Base-by-base conservation (phyloP, 2,113 vertebrate genomes). In the Seriola aureovittata region DNA sequence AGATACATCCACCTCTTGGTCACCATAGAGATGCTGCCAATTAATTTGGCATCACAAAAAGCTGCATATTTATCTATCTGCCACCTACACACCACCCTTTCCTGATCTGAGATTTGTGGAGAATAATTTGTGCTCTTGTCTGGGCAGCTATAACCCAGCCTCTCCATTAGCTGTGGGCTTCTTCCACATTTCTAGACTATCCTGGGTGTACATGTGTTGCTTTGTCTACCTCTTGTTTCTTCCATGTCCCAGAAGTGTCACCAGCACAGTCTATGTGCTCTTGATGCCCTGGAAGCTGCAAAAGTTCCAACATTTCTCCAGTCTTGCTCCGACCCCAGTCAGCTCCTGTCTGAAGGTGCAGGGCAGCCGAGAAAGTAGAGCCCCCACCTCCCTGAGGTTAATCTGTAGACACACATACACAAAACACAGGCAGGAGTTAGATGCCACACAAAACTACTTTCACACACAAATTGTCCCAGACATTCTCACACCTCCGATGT, bases 291-390 rank as follows among this genome's bases (percentile, higher is more conserved):
- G 95, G 68, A 99, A 97, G 89, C 96, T 96, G 82, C 96, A 97
- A 64, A 97, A 97, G 88, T 96, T 97, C 97, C 97, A 97, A 69
- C 96, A 96, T 85, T 98, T 97, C 88, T 98, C 97, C 71, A 97
- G 91, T 92, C 96, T 97, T 85, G 96, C 96, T 81, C 96, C 96
- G 2, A 98, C 96, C 0, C 97, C 96, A 0, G 95, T 97, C 87
- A 97, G 94, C 94, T 97, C 97, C 91, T 97, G 96, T 85, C 93
- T 95, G 94, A 98, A 97, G 0, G 96, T 97, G 89, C 96, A 96
- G 72, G 96, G 96, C 57, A 98, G 96, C 1, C 96, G 91, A 0
- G 93, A 92, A 90, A 98, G 96, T 76, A 97, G 96, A 36, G 94
- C 88, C 78, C 98, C 96, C 90, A 97, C 96, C 96, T 0, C 91